Evolutionary conservation across 2,797 vertebrate species (phyloP).

Genomic region (Orientallactaga sibirica): DNA sequence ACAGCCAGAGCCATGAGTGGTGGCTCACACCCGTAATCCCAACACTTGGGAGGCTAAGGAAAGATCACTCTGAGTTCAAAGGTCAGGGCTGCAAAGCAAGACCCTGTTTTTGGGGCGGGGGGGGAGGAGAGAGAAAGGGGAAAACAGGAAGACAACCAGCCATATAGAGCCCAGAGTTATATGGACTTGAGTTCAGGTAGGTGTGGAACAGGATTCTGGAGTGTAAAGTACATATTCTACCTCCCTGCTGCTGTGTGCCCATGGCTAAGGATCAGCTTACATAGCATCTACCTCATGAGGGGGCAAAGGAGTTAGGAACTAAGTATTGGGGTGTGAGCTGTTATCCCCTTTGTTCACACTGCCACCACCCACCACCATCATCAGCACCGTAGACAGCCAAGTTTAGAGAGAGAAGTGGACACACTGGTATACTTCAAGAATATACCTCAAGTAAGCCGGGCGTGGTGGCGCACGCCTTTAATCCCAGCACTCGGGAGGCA

Average conservation of each 20-base stretch:
- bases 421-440: neutral
- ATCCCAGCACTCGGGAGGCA: too few relatives aligned
- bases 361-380: neutral
- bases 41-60: neutral
- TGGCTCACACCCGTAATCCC: neutral
- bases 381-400: neutral
- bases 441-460: neutral
- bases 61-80: neutral
- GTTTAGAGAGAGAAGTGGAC: neutral
- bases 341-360: neutral
- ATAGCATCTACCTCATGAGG: neutral
- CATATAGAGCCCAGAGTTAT: neutral
- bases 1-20: neutral
- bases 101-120: too few relatives aligned
- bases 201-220: neutral
- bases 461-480: too few relatives aligned
- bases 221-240: neutral
- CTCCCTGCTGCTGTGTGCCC: neutral
- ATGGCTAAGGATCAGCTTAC: neutral
- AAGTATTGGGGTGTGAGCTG: neutral
- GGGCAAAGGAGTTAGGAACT: neutral
- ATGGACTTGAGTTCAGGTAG: neutral
- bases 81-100: neutral
- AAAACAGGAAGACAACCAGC: neutral
- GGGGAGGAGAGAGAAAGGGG: neutral